A percentile compares a stretch with the other conserved stretches of the same genome.
phyloP scores from a whole-genome alignment of 1,140 invertebrate species.

The Lepidostoma basale region DNA sequence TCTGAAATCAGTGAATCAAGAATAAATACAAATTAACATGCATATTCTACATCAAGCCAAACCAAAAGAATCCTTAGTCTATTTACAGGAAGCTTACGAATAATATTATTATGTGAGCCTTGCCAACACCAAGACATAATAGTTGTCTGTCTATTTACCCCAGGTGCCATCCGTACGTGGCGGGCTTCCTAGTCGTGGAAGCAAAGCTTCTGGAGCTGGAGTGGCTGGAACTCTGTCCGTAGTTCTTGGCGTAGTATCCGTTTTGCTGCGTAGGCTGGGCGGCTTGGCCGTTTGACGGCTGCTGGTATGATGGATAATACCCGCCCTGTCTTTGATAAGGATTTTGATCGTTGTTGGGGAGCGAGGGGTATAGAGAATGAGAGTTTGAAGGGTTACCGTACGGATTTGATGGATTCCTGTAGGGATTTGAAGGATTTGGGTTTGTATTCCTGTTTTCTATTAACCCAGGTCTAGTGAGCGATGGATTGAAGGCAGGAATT shows the following conservation, averaged over 20 bases:
- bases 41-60: background rate
- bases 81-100: background rate
- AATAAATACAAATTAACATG: background rate
- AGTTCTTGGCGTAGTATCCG: conserved; percentile 52
- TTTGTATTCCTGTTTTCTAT: conserved; percentile 41
- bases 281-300: conserved; percentile 7
- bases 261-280: conserved; percentile 32
- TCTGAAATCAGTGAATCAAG: no score
- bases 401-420: conserved; percentile 30
- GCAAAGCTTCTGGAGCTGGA: conserved; percentile 42
- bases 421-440: conserved; percentile 32
- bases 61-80: background rate
- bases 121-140: conserved; percentile 23
- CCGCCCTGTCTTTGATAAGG: background rate
- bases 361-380: background rate
- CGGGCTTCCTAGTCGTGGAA: conserved; percentile 52
- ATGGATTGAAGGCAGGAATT: conserved; percentile 32
- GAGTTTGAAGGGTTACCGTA: conserved; percentile 27
- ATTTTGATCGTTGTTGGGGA: background rate
- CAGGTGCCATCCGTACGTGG: conserved; percentile 56
- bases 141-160: conserved; percentile 50
- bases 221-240: conserved; percentile 51
- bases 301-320: conserved; percentile 6
- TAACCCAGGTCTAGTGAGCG: conserved; percentile 38
- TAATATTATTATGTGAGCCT: background rate